Evolutionary conservation across 1,140 invertebrate species (phyloP).

Genomic region (Drosophila parvula): DNA sequence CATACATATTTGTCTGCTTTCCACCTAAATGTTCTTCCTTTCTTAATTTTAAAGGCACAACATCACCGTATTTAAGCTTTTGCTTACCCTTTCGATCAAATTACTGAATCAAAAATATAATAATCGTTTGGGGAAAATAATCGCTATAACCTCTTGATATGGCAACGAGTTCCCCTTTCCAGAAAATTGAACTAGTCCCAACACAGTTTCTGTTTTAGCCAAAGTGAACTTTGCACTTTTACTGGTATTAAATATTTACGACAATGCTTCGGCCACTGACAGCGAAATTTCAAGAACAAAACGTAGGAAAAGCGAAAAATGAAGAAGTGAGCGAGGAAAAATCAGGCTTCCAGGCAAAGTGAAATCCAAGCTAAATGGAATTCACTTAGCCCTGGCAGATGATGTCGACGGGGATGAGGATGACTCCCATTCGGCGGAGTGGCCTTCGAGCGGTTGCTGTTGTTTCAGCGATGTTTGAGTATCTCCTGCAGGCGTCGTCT

Average conservation of each 20-base stretch:
- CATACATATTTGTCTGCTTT: background rate
- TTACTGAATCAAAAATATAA: background rate
- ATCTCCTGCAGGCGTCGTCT: conserved; percentile 81
- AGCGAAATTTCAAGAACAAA: conserved; percentile 38
- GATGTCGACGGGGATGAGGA: conserved; percentile 23
- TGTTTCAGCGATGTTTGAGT: conserved; percentile 66
- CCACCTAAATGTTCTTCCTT: too few species aligned
- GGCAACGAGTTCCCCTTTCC: conserved; percentile 2
- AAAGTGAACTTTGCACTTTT: conserved; percentile 77
- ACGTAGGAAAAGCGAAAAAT: conserved; percentile 22
- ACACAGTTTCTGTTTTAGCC: conserved; percentile 59
- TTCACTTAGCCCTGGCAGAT: conserved; percentile 56
- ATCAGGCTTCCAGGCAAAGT: conserved; percentile 53
- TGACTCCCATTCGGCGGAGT: conserved; percentile 15
- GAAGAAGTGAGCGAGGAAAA: conserved; percentile 29
- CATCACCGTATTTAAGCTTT: too few species aligned
- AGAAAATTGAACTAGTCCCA: conserved; percentile 36
- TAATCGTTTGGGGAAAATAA: background rate
- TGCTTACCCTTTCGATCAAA: background rate
- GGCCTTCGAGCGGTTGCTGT: conserved; percentile 5
- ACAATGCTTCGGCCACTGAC: conserved; percentile 47
- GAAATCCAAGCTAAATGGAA: conserved; percentile 65
- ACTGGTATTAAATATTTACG: conserved; percentile 76
- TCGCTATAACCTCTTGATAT: conserved; percentile 2
- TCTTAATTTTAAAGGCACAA: too few species aligned